Evolutionary conservation across 2,888 invertebrate species (phyloP).

Genomic region (Zaprionus lineosus): DNA sequence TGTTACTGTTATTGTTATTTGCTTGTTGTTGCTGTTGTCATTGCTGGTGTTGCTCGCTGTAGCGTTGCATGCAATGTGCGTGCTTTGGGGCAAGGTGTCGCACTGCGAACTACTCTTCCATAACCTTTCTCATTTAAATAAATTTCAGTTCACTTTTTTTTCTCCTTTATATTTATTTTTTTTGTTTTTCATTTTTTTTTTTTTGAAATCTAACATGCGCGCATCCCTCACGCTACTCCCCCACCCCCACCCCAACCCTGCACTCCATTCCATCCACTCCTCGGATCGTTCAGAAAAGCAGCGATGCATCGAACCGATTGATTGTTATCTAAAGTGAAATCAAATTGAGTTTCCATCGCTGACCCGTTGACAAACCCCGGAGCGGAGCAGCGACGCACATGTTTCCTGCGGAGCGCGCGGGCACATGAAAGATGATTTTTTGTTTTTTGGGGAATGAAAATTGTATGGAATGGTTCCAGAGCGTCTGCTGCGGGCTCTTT

Average conservation of each 20-base stretch:
- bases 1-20: constrained; percentile 38
- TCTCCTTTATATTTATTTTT: constrained; percentile 8
- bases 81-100: constrained; percentile 73
- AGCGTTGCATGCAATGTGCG: constrained; percentile 68
- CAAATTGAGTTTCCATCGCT: constrained; percentile 71
- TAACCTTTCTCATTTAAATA: constrained; percentile 72
- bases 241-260: no score
- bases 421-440: constrained; percentile 59
- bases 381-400: constrained; percentile 18
- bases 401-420: constrained; percentile 36
- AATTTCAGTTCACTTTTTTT: constrained; percentile 46
- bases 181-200: constrained; percentile 6
- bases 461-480: constrained; percentile 38
- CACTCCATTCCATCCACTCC: background rate
- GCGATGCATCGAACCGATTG: constrained; percentile 61
- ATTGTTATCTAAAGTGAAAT: constrained; percentile 74
- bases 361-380: constrained; percentile 55
- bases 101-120: constrained; percentile 71
- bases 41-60: constrained; percentile 45
- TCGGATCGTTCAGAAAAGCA: constrained; percentile 8
- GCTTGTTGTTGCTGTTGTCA: constrained; percentile 26
- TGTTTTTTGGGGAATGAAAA: no score
- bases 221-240: no score
- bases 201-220: constrained; percentile 26
- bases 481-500: constrained; percentile 60